These are phyloP conservation scores for Ditula angustiorana DNA, from an alignment of 2,888 invertebrate species.

Conservation along the genomic window DNA sequence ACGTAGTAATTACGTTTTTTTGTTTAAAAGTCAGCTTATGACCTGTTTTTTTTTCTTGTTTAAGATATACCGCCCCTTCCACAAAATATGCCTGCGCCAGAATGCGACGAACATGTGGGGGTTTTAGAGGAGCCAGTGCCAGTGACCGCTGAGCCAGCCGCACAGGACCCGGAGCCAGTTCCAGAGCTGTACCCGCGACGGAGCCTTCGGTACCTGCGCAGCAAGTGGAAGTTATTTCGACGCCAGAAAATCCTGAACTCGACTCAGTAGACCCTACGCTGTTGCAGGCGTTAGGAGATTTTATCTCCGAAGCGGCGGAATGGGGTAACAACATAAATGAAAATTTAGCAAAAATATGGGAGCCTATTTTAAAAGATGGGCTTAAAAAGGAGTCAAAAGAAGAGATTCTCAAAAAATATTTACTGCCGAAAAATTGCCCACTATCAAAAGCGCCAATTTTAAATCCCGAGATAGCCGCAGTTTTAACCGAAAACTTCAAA, in stretches of 20 bases:
- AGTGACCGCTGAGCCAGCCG: too few species aligned
- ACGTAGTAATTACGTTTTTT: constrained; percentile 12
- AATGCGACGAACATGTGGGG: too few species aligned
- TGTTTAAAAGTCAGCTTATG: too few species aligned
- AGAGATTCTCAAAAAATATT: constrained; percentile 10
- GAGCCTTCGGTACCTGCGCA: too few species aligned
- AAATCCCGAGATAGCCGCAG: constrained; percentile 2
- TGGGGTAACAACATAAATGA: constrained; percentile 31
- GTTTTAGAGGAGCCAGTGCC: too few species aligned
- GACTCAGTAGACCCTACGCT: not conserved
- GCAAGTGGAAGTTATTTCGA: too few species aligned
- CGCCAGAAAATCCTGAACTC: not conserved
- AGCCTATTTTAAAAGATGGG: constrained; percentile 12
- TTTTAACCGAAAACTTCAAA: not conserved
- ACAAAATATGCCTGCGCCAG: too few species aligned
- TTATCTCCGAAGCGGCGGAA: constrained; percentile 12
- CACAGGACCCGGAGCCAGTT: too few species aligned
- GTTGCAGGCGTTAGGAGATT: constrained; percentile 12
- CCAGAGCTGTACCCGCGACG: too few species aligned
- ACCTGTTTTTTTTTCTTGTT: too few species aligned
- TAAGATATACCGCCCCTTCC: too few species aligned
- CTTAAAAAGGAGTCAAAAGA: constrained; percentile 22
- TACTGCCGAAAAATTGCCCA: too few species aligned
- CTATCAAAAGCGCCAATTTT: not conserved
- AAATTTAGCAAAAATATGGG: constrained; percentile 5